Evolutionary conservation across 2,113 vertebrate genomes (phyloP), one percentile per base, ranked within the genome.

Genomic region (Microtus pennsylvanicus): DNA sequence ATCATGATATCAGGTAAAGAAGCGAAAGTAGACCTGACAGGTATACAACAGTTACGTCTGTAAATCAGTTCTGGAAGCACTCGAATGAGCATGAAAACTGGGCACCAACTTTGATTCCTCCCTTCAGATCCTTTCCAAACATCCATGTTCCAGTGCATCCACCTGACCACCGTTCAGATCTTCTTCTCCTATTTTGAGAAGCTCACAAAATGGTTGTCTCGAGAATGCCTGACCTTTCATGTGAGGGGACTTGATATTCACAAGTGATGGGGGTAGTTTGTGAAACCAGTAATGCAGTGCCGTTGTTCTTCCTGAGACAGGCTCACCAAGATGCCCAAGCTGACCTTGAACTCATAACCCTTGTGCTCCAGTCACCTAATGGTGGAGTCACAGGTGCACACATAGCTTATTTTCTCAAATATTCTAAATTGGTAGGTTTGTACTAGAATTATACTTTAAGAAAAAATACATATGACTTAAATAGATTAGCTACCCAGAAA

Each of bases 1-100:
- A 99, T 96, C 99, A 99, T 65, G 99, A 99, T 95, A 99, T 99
- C 97, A 99, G 99, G 99, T 99, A 98, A 98, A 1, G 2, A 69
- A 47, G 35, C 74, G 55, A 55, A 82, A 21, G 0, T 52, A 24
- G 70, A 89, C 21, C 35, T 67, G 22, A 22, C 61, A 55, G 63
- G 50, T 35, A 21, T 4, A 6, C 30, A n/a, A 7, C n/a, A 35
- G 5, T 89, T 42, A 26, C 61, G 4, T 96, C 22, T 92, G 10
- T 77, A 33, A 75, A n/a, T 24, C 81, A 12, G 8, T 89, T 93
- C 52, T 55, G 42, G 58, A 86, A 38, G 14, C 3, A 17, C n/a
- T 8, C 5, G 1, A 63, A 90, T 9, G 67, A 74, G 9, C 42
- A 3, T 38, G 75, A 89, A 16, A 75, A 63, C 3, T 80, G 61